Conservation (phyloP, 2,797 vertebrate species). For the Brachymystax lenok region DNA sequence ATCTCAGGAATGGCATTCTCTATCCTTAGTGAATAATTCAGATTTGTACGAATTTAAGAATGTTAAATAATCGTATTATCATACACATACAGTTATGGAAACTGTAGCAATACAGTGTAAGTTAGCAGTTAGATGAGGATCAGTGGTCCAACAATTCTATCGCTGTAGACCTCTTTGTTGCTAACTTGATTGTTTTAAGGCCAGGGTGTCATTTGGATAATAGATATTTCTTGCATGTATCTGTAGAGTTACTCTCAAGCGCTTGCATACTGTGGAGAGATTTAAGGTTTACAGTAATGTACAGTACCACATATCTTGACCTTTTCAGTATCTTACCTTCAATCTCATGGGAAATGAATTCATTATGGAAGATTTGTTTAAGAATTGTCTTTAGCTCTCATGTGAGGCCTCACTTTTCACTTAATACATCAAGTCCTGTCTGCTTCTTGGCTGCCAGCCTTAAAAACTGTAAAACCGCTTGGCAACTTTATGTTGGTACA, state of each 20-base stretch:
- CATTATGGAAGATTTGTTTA: neutral
- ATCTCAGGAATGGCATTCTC: neutral
- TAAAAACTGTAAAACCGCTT: neutral
- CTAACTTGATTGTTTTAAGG: no score
- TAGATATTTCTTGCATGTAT: neutral
- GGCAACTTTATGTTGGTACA: neutral
- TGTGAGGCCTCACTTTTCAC: no score
- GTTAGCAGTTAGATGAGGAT: no score
- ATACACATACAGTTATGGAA: neutral
- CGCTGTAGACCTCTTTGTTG: no score
- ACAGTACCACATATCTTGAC: neutral
- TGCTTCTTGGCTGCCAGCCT: neutral
- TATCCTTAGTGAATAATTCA: neutral
- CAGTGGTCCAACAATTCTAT: no score
- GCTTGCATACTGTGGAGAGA: no score
- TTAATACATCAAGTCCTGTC: neutral
- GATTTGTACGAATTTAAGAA: neutral
- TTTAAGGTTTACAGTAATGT: no score
- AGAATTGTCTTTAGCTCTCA: neutral
- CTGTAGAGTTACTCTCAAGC: neutral
- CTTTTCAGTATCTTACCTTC: neutral
- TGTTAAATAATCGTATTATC: neutral
- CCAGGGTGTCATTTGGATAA: no score
- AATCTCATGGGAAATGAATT: neutral
- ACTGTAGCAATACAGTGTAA: neutral